Evolutionary conservation across 2,888 invertebrate species (phyloP).

Genomic region (Alloplasta piceator): DNA sequence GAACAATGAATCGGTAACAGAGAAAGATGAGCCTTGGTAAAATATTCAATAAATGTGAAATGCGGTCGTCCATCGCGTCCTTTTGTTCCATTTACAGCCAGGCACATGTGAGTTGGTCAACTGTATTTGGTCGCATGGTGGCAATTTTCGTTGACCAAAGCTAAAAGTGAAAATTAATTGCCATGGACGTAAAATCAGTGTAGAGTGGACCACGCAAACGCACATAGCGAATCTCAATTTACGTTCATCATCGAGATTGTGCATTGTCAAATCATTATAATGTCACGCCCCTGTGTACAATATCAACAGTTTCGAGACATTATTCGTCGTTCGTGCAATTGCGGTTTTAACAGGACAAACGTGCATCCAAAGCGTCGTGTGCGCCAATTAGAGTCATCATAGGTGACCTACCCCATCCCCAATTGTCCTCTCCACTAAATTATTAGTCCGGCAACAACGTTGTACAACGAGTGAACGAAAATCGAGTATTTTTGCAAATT

Average conservation of each 20-base stretch:
- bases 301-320: constrained; percentile 40
- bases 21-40: constrained; percentile 22
- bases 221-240: constrained; percentile 10
- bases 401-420: background rate
- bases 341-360: constrained; percentile 11
- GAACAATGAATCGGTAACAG: background rate
- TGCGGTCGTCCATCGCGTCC: constrained; percentile 48
- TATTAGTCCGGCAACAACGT: no score
- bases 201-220: background rate
- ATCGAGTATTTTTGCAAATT: no score
- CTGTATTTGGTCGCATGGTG: constrained; percentile 6
- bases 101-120: constrained; percentile 1
- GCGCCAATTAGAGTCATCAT: constrained; percentile 14
- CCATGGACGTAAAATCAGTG: constrained; percentile 27
- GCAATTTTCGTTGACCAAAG: constrained; percentile 23
- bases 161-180: constrained; percentile 60
- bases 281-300: constrained; percentile 40
- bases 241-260: constrained; percentile 21
- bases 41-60: constrained; percentile 49
- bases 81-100: constrained; percentile 35
- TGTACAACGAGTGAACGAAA: no score
- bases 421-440: no score
- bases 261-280: constrained; percentile 58
- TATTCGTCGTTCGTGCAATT: constrained; percentile 12
- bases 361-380: constrained; percentile 5